phyloP scores from a whole-genome alignment of 2,888 invertebrate genomes.

The Drosophila anomelani region DNA sequence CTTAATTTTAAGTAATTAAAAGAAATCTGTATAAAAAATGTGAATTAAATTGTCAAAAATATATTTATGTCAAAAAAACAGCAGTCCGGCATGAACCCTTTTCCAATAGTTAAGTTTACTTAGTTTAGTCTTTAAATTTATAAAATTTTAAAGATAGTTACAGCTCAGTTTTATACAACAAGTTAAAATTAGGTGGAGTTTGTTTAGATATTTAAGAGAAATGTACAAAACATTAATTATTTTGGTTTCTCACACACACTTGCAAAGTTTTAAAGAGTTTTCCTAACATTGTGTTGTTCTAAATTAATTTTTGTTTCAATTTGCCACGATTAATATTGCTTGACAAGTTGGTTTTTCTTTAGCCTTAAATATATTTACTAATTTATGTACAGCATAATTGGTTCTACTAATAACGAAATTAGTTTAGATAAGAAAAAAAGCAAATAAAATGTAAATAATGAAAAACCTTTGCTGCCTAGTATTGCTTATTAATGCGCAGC shows the following conservation, averaged over 20 bases:
- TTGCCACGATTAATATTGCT: conserved; percentile 25
- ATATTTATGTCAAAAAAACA: neutral
- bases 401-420: conserved; percentile 30
- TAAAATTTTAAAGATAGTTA: neutral
- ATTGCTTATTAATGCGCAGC: conserved; percentile 72
- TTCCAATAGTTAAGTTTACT: neutral
- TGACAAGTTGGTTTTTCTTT: conserved; percentile 16
- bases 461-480: conserved; percentile 50
- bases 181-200: conserved; percentile 9
- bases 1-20: neutral
- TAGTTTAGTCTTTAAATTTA: neutral
- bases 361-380: conserved; percentile 8
- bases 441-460: conserved; percentile 64
- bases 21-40: neutral
- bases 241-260: conserved; percentile 12
- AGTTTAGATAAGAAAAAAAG: conserved; percentile 15
- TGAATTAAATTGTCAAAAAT: neutral
- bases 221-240: conserved; percentile 13
- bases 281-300: conserved; percentile 58
- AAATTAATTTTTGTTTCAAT: conserved; percentile 53
- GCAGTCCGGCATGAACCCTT: neutral
- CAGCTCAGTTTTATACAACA: neutral
- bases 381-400: conserved; percentile 20
- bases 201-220: conserved; percentile 16
- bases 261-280: conserved; percentile 10